Conservation (phyloP, 2,888 invertebrate genomes). For the Matsumyia berberina region DNA sequence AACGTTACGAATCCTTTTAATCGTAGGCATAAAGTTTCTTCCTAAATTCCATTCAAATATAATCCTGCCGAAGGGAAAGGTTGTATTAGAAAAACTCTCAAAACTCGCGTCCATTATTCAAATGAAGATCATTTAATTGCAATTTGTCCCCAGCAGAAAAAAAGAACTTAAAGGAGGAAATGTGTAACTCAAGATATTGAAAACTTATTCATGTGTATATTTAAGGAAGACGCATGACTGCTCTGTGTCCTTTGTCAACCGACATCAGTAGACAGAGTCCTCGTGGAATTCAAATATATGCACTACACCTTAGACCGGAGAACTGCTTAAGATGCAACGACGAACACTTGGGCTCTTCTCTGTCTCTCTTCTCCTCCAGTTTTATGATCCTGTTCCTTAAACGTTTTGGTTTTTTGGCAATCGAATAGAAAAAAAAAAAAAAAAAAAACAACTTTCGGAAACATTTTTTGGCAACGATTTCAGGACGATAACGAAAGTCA, state of each 20-base stretch:
- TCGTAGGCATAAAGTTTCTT: no score
- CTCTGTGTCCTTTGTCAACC: slow-evolving; percentile 17
- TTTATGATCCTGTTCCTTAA: slow-evolving; percentile 47
- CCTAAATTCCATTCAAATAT: not conserved
- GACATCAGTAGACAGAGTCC: not conserved
- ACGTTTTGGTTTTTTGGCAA: slow-evolving; percentile 59
- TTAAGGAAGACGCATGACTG: slow-evolving; percentile 56
- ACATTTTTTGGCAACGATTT: slow-evolving; percentile 42
- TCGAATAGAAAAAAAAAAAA: slow-evolving; percentile 3
- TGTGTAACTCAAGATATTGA: slow-evolving; percentile 46
- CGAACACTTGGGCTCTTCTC: slow-evolving; percentile 39
- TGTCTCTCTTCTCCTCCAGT: slow-evolving; percentile 21
- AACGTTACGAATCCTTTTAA: not conserved
- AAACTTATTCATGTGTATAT: slow-evolving; percentile 67
- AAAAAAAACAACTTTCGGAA: no score
- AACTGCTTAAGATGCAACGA: slow-evolving; percentile 56
- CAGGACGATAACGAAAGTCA: slow-evolving; percentile 34
- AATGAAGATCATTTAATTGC: slow-evolving; percentile 57
- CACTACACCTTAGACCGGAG: slow-evolving; percentile 37
- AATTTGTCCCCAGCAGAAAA: slow-evolving; percentile 34
- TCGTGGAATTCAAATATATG: slow-evolving; percentile 24
- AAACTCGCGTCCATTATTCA: slow-evolving; percentile 48
- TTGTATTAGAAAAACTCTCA: not conserved
- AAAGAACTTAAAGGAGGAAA: slow-evolving; percentile 3
- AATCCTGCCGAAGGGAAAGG: not conserved